Base-by-base conservation (phyloP, 2,797 vertebrate species). In the Sebastiscus albofasciatus region DNA sequence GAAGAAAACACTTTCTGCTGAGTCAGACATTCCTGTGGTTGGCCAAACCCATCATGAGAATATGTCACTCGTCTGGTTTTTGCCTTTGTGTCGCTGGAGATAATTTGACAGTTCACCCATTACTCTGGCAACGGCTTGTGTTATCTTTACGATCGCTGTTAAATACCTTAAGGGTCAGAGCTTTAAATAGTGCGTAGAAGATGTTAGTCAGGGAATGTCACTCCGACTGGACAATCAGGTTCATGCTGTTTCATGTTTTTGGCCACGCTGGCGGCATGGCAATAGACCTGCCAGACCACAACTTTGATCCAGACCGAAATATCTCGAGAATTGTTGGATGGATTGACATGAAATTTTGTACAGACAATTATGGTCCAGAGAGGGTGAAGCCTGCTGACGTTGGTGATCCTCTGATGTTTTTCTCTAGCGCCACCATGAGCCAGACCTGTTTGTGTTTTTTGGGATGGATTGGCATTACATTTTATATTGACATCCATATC, bases 41-140 rank as follows among this genome's bases (percentile, higher is more conserved):
- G 66, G 73, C 85, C 92, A 72, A 77, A 49, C 90, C 79, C 73
- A 33, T 59, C 24, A 39, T 33, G 29, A 74, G 49, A 81, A 75
- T 83, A 95, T 95, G 94, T 55, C 10, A 90, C 88, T 71, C 0
- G 8, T 85, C 95, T 67, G 83, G 94, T 95, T 94, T 73, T 4
- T 5, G 27, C 49, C 56, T 77, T 87, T 74, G 62, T 87, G 66
- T 59, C 6, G 1, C 29, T 27, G 2, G 22, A 84, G 67, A 75
- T 85, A 12, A 59, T 88, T 62, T 81, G 49, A 69, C 67, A 46
- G 65, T 6, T 54, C 59, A 67, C 79, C 42, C 64, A 74, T 77
- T 73, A 26, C 33, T 54, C 20, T 62, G 34, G 1, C 56, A 74
- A 49, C 3, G 58, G 27, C 42, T 29, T 52, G 75, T 77, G 58